Conservation (phyloP, 2,797 vertebrate genomes). For the Enteromius anoplus region DNA sequence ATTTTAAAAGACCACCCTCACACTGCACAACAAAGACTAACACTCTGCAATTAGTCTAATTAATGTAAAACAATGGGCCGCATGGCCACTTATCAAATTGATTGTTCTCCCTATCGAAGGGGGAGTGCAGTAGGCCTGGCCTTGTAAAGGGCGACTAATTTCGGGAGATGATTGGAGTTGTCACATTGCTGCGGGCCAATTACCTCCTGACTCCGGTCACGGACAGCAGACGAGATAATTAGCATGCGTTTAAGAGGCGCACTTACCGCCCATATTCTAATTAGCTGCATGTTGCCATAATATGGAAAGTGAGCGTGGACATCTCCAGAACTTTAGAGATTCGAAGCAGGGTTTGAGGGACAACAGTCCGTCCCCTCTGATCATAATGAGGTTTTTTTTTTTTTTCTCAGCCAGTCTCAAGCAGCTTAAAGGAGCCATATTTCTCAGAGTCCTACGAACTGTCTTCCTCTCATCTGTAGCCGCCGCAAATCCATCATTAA, state of each 20-base stretch:
- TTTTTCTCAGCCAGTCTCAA: slow-evolving; percentile 49
- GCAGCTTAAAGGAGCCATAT: slow-evolving; percentile 60
- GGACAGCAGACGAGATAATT: slow-evolving; percentile 89
- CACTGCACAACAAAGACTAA: slow-evolving; percentile 82
- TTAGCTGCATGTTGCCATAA: slow-evolving; percentile 87
- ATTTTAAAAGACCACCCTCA: slow-evolving; percentile 57
- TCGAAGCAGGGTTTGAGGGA: slow-evolving; percentile 25
- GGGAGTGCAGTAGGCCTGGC: slow-evolving; percentile 85
- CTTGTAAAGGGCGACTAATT: slow-evolving; percentile 82
- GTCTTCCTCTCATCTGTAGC: slow-evolving; percentile 57
- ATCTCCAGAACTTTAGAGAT: slow-evolving; percentile 54
- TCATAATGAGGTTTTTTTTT: slow-evolving; percentile 47
- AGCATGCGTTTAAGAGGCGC: slow-evolving; percentile 83
- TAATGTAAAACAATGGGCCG: slow-evolving; percentile 92
- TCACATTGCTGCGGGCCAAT: slow-evolving; percentile 92
- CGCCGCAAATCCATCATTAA: slow-evolving; percentile 66
- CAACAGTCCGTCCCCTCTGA: slow-evolving; percentile 20
- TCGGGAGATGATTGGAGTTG: slow-evolving; percentile 92
- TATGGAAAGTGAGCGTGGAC: slow-evolving; percentile 75
- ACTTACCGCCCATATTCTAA: slow-evolving; percentile 86
- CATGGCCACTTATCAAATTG: slow-evolving; percentile 93
- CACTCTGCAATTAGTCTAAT: slow-evolving; percentile 90
- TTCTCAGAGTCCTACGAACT: slow-evolving; percentile 62
- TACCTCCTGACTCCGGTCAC: slow-evolving; percentile 88
- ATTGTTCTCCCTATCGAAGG: slow-evolving; percentile 92